These are phyloP conservation scores for Percina caprodes DNA, from an alignment of 2,113 vertebrate genomes.

Conservation along the genomic window DNA sequence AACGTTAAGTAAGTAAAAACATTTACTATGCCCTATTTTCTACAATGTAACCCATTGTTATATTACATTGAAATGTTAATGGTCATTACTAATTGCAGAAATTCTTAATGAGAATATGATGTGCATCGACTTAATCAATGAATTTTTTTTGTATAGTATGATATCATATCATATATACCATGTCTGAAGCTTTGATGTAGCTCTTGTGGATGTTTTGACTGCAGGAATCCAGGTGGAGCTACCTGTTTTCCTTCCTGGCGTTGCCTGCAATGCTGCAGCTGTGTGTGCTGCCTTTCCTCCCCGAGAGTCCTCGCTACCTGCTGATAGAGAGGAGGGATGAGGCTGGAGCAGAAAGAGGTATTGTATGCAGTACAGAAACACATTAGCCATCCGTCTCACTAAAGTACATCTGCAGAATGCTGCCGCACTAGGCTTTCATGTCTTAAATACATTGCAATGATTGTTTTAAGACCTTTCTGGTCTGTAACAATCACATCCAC, in stretches of 20 bases:
- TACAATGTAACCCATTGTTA: neutral
- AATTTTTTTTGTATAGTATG: neutral
- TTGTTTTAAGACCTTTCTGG: neutral
- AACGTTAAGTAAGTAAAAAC: neutral
- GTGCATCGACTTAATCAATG: neutral
- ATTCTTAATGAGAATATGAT: neutral
- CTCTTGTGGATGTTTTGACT: slow-evolving; percentile 29
- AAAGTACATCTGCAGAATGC: neutral
- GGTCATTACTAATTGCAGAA: neutral
- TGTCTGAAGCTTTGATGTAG: slow-evolving; percentile 11
- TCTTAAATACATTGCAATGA: neutral
- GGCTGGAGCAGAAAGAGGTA: slow-evolving; percentile 90
- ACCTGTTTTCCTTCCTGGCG: slow-evolving; percentile 88
- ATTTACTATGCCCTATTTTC: neutral
- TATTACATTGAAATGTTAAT: slow-evolving; percentile 14
- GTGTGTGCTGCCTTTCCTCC: slow-evolving; percentile 90
- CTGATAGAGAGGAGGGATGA: slow-evolving; percentile 90
- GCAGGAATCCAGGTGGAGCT: slow-evolving; percentile 91
- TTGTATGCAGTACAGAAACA: neutral
- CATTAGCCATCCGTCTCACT: neutral
- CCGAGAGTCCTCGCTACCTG: slow-evolving; percentile 93
- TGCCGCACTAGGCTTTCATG: neutral
- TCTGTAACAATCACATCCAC: neutral
- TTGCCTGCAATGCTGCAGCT: slow-evolving; percentile 89
- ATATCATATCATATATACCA: neutral